phyloP scores from a whole-genome alignment of 1,140 invertebrate species.

The Cephus cinctus region DNA sequence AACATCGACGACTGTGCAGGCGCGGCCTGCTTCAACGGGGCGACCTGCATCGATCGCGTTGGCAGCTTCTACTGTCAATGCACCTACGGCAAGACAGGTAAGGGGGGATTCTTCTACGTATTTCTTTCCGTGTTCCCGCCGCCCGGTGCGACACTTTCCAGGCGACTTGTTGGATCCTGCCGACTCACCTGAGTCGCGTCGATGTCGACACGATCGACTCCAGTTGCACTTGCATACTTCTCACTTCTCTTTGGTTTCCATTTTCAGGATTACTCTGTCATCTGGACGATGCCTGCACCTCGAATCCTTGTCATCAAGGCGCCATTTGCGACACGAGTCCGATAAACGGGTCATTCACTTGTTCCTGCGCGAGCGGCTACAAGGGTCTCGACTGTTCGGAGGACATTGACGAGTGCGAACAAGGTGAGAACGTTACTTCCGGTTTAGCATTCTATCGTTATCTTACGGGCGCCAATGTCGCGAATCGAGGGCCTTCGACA shows the following conservation, averaged over 20 bases:
- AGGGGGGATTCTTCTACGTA: slow-evolving; percentile 33
- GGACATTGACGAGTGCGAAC: slow-evolving; percentile 93
- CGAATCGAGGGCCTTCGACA: no score
- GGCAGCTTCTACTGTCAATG: slow-evolving; percentile 95
- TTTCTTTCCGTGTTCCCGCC: not conserved
- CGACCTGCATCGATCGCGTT: slow-evolving; percentile 93
- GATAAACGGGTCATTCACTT: slow-evolving; percentile 91
- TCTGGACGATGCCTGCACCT: slow-evolving; percentile 93
- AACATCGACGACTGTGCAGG: slow-evolving; percentile 94
- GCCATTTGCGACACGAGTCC: slow-evolving; percentile 95
- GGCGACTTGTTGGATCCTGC: not conserved
- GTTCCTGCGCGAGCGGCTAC: slow-evolving; percentile 89
- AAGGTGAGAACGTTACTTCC: slow-evolving; percentile 64
- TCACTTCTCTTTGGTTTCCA: slow-evolving; percentile 23
- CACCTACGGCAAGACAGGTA: slow-evolving; percentile 91
- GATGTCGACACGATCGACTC: no score
- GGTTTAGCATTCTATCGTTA: no score
- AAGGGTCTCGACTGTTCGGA: slow-evolving; percentile 89
- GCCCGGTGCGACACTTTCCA: not conserved
- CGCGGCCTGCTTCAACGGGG: slow-evolving; percentile 93
- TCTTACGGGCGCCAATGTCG: no score
- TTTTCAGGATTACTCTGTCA: slow-evolving; percentile 84
- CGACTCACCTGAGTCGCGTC: no score
- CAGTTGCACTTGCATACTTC: no score
- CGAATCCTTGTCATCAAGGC: slow-evolving; percentile 92